Conservation (phyloP, 1,140 invertebrate genomes). For the Temnothorax nylanderi region DNA sequence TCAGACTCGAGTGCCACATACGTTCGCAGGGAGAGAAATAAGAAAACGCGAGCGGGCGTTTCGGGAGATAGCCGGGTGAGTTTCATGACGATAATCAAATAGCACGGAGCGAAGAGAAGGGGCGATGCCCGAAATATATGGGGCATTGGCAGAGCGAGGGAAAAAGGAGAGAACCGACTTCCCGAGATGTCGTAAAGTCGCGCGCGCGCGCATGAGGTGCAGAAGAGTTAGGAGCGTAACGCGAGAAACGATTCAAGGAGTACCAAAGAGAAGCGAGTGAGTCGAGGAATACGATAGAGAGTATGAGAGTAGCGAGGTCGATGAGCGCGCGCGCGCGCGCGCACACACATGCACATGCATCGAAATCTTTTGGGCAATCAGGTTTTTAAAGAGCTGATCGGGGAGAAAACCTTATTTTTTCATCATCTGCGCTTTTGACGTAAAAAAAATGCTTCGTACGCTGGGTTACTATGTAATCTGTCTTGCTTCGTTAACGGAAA, state of each 20-base stretch:
- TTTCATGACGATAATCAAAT: constrained; percentile 66
- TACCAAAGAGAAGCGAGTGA: neutral
- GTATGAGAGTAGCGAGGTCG: no score
- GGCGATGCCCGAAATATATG: constrained; percentile 28
- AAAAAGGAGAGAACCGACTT: constrained; percentile 19
- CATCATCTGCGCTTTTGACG: neutral
- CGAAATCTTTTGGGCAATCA: constrained; percentile 3
- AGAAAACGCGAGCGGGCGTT: constrained; percentile 25
- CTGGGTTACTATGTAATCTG: neutral
- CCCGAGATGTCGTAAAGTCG: constrained; percentile 44
- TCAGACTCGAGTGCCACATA: constrained; percentile 37
- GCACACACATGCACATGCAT: neutral
- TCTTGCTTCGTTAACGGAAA: constrained; percentile 40
- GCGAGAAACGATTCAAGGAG: constrained; percentile 20
- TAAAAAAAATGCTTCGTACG: neutral
- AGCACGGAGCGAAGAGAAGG: neutral
- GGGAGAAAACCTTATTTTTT: constrained; percentile 17
- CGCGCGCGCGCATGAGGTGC: neutral
- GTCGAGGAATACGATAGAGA: neutral
- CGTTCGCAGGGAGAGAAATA: constrained; percentile 8
- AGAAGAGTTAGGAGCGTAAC: neutral
- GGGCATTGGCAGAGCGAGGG: constrained; percentile 34
- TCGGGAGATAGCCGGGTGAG: constrained; percentile 48
- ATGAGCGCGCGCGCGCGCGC: neutral
- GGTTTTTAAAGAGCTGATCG: constrained; percentile 3